These are phyloP conservation scores for Melanotaenia pygmaea DNA, from an alignment of 2,797 vertebrate species.

Conservation along the genomic window DNA sequence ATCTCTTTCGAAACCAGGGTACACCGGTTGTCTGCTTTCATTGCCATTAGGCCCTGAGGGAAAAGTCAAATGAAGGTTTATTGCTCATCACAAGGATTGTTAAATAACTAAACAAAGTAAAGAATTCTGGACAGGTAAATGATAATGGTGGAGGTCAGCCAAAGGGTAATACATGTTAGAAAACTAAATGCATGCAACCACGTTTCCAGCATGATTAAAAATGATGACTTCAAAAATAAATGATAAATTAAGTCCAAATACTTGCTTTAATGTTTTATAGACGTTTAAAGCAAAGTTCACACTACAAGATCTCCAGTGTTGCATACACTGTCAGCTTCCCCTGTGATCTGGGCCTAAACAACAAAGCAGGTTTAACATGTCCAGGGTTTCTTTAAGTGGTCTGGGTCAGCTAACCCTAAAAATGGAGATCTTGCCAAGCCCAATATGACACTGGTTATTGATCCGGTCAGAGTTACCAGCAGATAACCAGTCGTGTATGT, in stretches of 20 bases:
- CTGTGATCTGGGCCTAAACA: no score
- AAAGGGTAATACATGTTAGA: not conserved
- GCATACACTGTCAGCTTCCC: not conserved
- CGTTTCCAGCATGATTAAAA: not conserved
- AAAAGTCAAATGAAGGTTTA: slow-evolving; percentile 10
- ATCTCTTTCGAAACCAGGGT: slow-evolving; percentile 93
- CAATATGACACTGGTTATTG: no score
- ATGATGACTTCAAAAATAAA: not conserved
- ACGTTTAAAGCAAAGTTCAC: not conserved
- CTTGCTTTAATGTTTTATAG: not conserved
- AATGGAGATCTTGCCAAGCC: no score
- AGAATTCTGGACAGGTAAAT: not conserved
- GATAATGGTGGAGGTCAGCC: not conserved
- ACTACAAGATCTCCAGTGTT: not conserved
- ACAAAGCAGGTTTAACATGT: no score
- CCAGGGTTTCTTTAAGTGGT: no score
- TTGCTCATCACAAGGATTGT: not conserved
- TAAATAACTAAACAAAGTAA: not conserved
- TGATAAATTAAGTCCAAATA: not conserved
- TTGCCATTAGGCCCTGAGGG: slow-evolving; percentile 78
- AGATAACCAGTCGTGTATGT: no score
- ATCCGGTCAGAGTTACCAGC: no score
- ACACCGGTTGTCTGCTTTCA: slow-evolving; percentile 88
- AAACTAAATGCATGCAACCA: not conserved
- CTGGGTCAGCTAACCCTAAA: no score